Evolutionary conservation across 2,888 invertebrate genomes (phyloP), one percentile per base, ranked within the genome.

Genomic region (Scaptomyza reducta): DNA sequence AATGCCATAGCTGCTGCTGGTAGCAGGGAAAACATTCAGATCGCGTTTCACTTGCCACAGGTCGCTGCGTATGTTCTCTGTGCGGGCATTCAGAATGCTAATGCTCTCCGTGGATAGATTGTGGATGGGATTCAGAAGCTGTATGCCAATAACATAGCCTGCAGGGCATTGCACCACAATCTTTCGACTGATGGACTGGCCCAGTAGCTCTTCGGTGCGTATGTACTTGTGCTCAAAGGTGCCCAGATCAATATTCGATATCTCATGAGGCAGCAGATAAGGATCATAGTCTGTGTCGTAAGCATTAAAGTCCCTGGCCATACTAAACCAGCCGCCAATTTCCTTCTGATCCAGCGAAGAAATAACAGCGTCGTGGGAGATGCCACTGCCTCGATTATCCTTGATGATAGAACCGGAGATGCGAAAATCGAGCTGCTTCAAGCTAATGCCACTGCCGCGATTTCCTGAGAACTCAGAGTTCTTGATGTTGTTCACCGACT

Each of bases 361-460:
- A 67, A 98, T 93, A 41, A 96, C 96, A 0, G 99, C 97, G 92
- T 99, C 96, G 89, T 99, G 99, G 56, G 96, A 95, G 73, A 99
- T 95, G 0, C 99, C 99, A 40, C 97, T 96, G 58, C 95, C 93
- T 35, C 94, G 94, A 90, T 99, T 99, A 72, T 96, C 95, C 89
- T 96, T 96, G 64, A 98, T 95, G 0, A 93, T 92, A 7, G 96
- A 96, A 64, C 96, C 96, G 60, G 94, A 94, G 25, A 98, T 94
- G 89, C 94, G 95, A 22, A 97, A 92, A 16, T 98, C 98, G 27
- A 98, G 92, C 91, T 97, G 97, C 86, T 97, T 96, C 66, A 98
- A 94, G 89, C 96, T 96, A 10, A 99, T 95, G 10, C 99, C 99
- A 82, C 97, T 97, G 5, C 97, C 97, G 79, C 94, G 94, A 89